Conservation (phyloP, 2,797 vertebrate species). For the Linurgus olivaceus region DNA sequence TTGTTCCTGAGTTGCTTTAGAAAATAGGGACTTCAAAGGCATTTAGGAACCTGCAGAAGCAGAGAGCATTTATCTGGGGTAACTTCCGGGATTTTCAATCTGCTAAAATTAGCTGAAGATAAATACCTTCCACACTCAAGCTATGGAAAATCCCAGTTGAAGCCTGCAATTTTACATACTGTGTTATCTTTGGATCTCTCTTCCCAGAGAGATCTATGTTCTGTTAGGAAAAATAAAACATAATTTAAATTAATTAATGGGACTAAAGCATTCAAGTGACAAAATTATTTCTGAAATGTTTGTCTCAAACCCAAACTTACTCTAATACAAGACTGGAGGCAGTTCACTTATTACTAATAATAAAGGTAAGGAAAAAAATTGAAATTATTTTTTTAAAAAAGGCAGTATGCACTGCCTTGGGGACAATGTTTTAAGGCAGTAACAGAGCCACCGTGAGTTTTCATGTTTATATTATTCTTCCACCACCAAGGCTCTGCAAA, state of each 20-base stretch:
- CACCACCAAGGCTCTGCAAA: not conserved
- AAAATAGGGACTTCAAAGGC: not conserved
- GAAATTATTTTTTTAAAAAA: no score
- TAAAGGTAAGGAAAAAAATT: not conserved
- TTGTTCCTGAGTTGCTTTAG: not conserved
- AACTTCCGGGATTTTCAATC: constrained; percentile 30
- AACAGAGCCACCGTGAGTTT: not conserved
- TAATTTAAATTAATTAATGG: not conserved
- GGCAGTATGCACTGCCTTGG: not conserved
- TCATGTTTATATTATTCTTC: not conserved
- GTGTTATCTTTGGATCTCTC: not conserved
- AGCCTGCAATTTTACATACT: constrained; percentile 3
- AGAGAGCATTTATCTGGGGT: not conserved
- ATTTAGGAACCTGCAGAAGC: not conserved
- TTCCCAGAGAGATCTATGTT: not conserved
- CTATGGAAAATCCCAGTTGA: not conserved
- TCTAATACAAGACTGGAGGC: not conserved
- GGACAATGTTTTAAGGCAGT: not conserved
- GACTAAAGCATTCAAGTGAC: not conserved
- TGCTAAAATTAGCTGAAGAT: constrained; percentile 41
- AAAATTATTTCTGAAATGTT: not conserved
- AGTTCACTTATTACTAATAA: not conserved
- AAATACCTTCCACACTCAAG: constrained; percentile 17
- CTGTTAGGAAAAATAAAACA: not conserved
- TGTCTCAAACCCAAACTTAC: not conserved